Base-by-base conservation (phyloP, 1,140 invertebrate species). In the Macrobrachium rosenbergii region DNA sequence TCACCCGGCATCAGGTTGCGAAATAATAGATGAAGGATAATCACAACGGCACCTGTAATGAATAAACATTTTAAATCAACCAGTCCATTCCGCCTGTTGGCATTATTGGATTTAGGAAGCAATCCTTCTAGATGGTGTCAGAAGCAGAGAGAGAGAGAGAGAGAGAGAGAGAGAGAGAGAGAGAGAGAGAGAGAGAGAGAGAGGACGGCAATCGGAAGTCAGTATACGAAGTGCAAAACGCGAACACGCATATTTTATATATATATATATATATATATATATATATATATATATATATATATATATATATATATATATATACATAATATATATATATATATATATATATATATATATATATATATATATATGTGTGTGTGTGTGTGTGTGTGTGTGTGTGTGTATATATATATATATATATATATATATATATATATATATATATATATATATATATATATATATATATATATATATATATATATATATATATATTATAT, bases 131-230 rank as follows among this genome's bases (percentile, higher is more conserved):
- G 8, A 8, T 12, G 7, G n/a, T 21, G 14, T 16, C 67, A 67
- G 19, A 67, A 0, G 16, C 23, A 67, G 11, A 67, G 64, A 67
- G 23, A 67, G 64, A 67, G 64, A 28, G 64, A 67, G 64, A 67
- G 64, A 67, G 64, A 67, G 23, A 67, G 64, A 67, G 23, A 67
- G 64, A 67, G 23, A 67, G 19, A 28, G 64, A 67, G 64, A 28
- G 64, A 67, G 64, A 28, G 64, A 67, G 64, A 67, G 64, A 67
- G 23, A 67, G 64, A 67, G 64, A 67, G 63, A 67, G 63, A 67
- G 63, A n/a, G 21, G 14, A n/a, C n/a, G n/a, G n/a, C n/a, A n/a
- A n/a, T n/a, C n/a, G n/a, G n/a, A n/a, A n/a, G n/a, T n/a, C n/a
- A n/a, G n/a, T n/a, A n/a, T n/a, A n/a, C n/a, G n/a, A n/a, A n/a